Evolutionary conservation across 2,888 invertebrate species (phyloP).

Genomic region (Tricholauxania praeusta): DNA sequence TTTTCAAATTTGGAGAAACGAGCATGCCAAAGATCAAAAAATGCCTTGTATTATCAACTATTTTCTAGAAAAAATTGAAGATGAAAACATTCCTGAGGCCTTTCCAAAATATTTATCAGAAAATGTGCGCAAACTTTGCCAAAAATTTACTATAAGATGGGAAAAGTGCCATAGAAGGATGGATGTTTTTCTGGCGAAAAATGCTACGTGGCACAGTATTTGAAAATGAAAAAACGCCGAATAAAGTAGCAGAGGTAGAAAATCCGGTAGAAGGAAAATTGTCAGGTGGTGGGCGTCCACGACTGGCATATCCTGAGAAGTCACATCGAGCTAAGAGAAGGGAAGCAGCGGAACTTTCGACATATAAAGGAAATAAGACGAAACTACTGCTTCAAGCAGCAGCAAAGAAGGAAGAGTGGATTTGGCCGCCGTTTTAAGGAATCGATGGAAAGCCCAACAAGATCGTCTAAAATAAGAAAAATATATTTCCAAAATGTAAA

Average conservation of each 20-base stretch:
- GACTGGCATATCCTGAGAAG: conserved; percentile 16
- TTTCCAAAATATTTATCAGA: neutral
- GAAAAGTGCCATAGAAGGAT: too few species aligned
- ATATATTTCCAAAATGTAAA: neutral
- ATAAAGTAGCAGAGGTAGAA: neutral
- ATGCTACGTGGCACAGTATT: neutral
- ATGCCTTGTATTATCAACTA: neutral
- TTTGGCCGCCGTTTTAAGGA: neutral
- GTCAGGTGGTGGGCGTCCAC: conserved; percentile 3
- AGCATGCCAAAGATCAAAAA: neutral
- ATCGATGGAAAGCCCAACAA: neutral
- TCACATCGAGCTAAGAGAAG: conserved; percentile 24
- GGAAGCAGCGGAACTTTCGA: conserved; percentile 22
- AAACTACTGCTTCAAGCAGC: conserved; percentile 2
- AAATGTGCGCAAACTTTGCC: conserved; percentile 1
- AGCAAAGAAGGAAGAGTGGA: neutral
- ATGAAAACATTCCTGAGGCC: neutral
- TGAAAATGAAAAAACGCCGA: neutral
- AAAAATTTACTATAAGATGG: too few species aligned
- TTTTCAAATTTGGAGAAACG: neutral
- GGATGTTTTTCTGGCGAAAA: conserved; percentile 1
- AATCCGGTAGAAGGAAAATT: neutral
- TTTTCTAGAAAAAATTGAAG: too few species aligned
- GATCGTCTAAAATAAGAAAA: neutral
- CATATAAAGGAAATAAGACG: neutral